These are phyloP conservation scores for Phlogophora meticulosa DNA, from an alignment of 2,888 invertebrate species.

Conservation along the genomic window DNA sequence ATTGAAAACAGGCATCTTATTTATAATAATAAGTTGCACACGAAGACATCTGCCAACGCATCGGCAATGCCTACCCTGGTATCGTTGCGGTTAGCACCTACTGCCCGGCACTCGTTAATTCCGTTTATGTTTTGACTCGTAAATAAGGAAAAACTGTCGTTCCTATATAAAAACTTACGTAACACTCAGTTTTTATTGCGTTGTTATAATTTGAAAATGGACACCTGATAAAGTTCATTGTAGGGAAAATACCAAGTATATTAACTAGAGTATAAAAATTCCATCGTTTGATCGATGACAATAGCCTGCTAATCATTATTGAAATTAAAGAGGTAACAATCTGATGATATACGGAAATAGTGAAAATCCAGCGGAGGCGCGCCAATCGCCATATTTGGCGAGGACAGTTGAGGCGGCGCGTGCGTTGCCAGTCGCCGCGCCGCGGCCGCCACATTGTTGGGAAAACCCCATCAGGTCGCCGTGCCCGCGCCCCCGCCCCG, in stretches of 20 bases:
- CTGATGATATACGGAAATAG: constrained; percentile 75
- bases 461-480: constrained; percentile 85
- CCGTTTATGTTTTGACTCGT: constrained; percentile 34
- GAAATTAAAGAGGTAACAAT: constrained; percentile 37
- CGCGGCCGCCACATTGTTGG: constrained; percentile 83
- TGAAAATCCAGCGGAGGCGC: constrained; percentile 72
- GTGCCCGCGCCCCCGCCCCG: constrained; percentile 62
- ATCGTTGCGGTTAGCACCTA: constrained; percentile 45
- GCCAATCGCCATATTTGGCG: constrained; percentile 80
- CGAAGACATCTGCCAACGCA: constrained; percentile 48
- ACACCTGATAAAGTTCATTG: constrained; percentile 1
- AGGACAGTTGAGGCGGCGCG: constrained; percentile 72
- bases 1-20: too few species aligned
- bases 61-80: constrained; percentile 47
- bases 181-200: constrained; percentile 29
- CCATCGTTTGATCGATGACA: constrained; percentile 5
- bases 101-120: constrained; percentile 16
- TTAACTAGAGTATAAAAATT: constrained; percentile 7
- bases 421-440: constrained; percentile 68
- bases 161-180: constrained; percentile 32
- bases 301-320: constrained; percentile 26
- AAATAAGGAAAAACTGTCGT: constrained; percentile 56
- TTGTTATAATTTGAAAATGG: constrained; percentile 40
- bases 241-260: constrained; percentile 21
- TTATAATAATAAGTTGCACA: constrained; percentile 21